Conservation (phyloP, 2,113 vertebrate species). For the Corvus cornix region DNA sequence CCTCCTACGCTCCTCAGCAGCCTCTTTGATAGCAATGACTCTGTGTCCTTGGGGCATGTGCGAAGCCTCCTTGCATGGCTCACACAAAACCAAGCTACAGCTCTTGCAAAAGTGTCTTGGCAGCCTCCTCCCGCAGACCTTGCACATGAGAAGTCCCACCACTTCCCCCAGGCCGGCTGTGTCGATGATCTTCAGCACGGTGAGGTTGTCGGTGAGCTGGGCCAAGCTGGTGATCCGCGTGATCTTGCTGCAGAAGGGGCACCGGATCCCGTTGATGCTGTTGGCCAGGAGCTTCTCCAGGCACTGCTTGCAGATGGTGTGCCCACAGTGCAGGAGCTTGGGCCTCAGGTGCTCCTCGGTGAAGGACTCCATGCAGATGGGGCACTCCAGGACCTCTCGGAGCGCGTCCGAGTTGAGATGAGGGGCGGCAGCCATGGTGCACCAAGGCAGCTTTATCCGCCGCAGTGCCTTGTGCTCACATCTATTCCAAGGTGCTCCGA, state of each 20-base stretch:
- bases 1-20: conserved; percentile 87
- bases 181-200: conserved; percentile 94
- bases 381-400: conserved; percentile 94
- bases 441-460: neutral
- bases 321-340: conserved; percentile 94
- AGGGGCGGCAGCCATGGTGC: conserved; percentile 81
- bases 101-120: conserved; percentile 90
- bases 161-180: conserved; percentile 82
- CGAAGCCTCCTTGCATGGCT: conserved; percentile 81
- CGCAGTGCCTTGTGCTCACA: neutral
- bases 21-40: conserved; percentile 83
- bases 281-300: conserved; percentile 92
- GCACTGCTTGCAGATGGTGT: conserved; percentile 93
- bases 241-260: conserved; percentile 96
- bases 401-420: conserved; percentile 89
- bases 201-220: conserved; percentile 93
- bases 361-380: conserved; percentile 96
- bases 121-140: conserved; percentile 84
- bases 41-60: conserved; percentile 82
- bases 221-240: conserved; percentile 89
- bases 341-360: conserved; percentile 90
- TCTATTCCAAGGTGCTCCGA: conserved; percentile 39
- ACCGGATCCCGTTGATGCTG: conserved; percentile 95
- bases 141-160: conserved; percentile 88
- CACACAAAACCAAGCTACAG: conserved; percentile 85